Conservation (phyloP, 2,113 vertebrate genomes). For the Epinephelus moara region DNA sequence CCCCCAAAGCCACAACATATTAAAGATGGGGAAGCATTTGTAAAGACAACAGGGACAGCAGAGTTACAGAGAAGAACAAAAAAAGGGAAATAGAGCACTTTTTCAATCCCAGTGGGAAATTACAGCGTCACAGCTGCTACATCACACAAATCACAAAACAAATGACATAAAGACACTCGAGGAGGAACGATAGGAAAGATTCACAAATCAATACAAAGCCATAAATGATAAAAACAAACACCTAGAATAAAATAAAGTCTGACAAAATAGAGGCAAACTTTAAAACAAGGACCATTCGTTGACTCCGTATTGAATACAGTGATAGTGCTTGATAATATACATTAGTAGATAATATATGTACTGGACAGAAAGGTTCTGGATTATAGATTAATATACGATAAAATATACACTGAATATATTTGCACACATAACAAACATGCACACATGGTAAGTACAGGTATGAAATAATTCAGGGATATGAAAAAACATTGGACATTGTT, state of each 20-base stretch:
- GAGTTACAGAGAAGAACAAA: too few relatives aligned
- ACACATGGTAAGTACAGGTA: too few relatives aligned
- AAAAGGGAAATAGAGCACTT: not conserved
- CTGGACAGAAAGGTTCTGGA: too few relatives aligned
- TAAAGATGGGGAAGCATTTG: not conserved
- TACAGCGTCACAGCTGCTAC: not conserved
- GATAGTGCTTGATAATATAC: not conserved
- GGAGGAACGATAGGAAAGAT: not conserved
- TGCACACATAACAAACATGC: not conserved
- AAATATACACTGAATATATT: not conserved
- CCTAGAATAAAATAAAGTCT: not conserved
- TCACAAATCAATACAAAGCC: not conserved
- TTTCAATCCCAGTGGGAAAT: conserved; percentile 14
- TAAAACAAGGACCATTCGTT: not conserved
- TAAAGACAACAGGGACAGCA: not conserved
- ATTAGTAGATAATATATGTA: not conserved
- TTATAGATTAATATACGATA: not conserved
- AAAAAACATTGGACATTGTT: not conserved
- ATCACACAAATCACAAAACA: not conserved
- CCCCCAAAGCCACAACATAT: not conserved
- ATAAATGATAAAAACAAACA: not conserved
- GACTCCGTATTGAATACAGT: not conserved
- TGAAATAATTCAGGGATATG: not conserved
- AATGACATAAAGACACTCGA: not conserved
- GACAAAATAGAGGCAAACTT: not conserved